These are phyloP conservation scores for Lordiphosa fenestrarum DNA, from an alignment of 2,888 invertebrate species.

Conservation along the genomic window DNA sequence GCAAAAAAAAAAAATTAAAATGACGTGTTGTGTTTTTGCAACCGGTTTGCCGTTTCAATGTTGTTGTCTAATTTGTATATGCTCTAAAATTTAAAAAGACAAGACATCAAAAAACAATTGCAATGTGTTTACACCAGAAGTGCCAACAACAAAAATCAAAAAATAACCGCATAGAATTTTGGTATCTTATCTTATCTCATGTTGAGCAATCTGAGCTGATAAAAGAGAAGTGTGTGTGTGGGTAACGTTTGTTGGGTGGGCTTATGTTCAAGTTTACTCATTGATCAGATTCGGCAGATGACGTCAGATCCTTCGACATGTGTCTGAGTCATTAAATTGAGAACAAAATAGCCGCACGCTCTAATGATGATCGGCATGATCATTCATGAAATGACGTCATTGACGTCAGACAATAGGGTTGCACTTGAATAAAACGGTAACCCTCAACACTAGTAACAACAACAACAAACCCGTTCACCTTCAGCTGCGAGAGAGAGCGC, in stretches of 20 bases:
- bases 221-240: conserved; percentile 22
- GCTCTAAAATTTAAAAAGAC: conserved; percentile 21
- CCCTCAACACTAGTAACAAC: background rate
- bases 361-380: too few relatives aligned
- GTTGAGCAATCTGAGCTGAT: conserved; percentile 39
- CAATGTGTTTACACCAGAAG: conserved; percentile 8
- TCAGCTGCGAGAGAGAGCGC: conserved; percentile 20
- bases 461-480: conserved; percentile 33
- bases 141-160: background rate
- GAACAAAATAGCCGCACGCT: conserved; percentile 7
- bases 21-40: conserved; percentile 29
- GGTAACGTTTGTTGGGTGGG: conserved; percentile 6
- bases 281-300: conserved; percentile 26
- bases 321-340: conserved; percentile 16
- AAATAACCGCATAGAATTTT: conserved; percentile 23
- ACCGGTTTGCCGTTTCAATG: conserved; percentile 22
- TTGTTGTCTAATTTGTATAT: conserved; percentile 20
- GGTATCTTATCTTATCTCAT: conserved; percentile 63
- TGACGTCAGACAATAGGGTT: conserved; percentile 28
- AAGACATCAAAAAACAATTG: background rate
- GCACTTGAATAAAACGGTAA: conserved; percentile 49
- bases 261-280: conserved; percentile 25
- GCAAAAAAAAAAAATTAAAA: background rate
- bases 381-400: conserved; percentile 14
- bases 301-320: conserved; percentile 37